Evolutionary conservation across 2,797 vertebrate genomes (phyloP).

Genomic region (Spheniscus humboldti): DNA sequence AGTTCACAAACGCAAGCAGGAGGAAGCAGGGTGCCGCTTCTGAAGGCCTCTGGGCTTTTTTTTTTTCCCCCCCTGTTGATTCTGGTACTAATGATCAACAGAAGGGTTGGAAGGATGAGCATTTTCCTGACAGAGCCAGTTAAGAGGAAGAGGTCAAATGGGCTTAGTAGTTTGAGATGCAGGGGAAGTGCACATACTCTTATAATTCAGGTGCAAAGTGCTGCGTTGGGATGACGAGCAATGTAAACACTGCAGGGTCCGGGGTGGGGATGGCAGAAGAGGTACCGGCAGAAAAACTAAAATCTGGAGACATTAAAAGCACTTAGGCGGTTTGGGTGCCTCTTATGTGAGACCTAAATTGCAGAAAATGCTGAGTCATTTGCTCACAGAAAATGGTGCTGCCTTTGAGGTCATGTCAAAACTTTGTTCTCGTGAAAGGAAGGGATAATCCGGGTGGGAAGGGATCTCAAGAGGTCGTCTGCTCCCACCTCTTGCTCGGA

Average conservation of each 20-base stretch:
- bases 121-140: not conserved
- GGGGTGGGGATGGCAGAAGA: too few relatives aligned
- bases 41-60: not conserved
- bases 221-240: not conserved
- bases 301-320: not conserved
- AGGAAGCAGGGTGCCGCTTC: accelerated
- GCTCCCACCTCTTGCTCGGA: not conserved
- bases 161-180: not conserved
- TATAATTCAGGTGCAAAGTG: not conserved
- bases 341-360: not conserved
- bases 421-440: accelerated
- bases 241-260: not conserved
- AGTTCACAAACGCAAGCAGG: accelerated
- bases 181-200: accelerated
- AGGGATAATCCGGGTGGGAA: not conserved
- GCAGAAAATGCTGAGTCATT: not conserved
- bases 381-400: not conserved
- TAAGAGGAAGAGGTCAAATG: not conserved
- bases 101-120: not conserved
- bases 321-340: not conserved
- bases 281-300: not conserved
- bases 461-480: accelerated
- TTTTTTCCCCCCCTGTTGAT: not conserved
- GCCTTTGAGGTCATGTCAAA: not conserved
- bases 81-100: not conserved